These are phyloP conservation scores for Trichogramma evanescens DNA, from an alignment of 2,888 invertebrate genomes.

Conservation along the genomic window DNA sequence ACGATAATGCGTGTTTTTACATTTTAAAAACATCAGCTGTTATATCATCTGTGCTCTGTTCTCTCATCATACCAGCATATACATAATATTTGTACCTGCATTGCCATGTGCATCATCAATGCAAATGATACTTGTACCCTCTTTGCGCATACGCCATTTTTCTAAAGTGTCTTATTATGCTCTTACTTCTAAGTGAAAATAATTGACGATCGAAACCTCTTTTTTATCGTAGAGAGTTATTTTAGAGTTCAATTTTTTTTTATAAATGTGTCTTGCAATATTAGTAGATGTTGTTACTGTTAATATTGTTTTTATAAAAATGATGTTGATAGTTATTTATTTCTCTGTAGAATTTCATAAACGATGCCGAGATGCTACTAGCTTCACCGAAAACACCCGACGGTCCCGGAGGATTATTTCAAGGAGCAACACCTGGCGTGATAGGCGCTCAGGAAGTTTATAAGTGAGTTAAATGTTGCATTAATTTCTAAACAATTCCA, in stretches of 20 bases:
- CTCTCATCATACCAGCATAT: slow-evolving; percentile 17
- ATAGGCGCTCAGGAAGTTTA: slow-evolving; percentile 98
- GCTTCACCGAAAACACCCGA: slow-evolving; percentile 70
- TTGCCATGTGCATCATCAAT: slow-evolving; percentile 17
- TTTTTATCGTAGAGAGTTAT: slow-evolving; percentile 15
- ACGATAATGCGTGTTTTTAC: slow-evolving; percentile 13
- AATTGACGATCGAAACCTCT: slow-evolving; percentile 23
- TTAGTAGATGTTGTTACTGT: slow-evolving; percentile 2
- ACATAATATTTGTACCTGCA: slow-evolving; percentile 19
- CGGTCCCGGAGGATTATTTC: slow-evolving; percentile 48
- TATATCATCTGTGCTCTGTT: slow-evolving; percentile 17
- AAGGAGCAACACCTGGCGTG: slow-evolving; percentile 81
- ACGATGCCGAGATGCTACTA: slow-evolving; percentile 73
- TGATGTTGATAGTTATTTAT: slow-evolving; percentile 1
- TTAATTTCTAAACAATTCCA: neutral
- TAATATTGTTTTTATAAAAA: neutral
- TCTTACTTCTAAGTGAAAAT: slow-evolving; percentile 7
- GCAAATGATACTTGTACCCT: neutral
- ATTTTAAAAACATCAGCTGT: slow-evolving; percentile 13
- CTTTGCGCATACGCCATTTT: slow-evolving; percentile 11
- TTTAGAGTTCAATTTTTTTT: slow-evolving; percentile 13
- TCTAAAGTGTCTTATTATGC: slow-evolving; percentile 15
- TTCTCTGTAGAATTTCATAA: slow-evolving; percentile 63
- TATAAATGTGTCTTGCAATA: slow-evolving; percentile 17
- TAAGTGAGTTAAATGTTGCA: slow-evolving; percentile 51